Percentiles rank a stretch among this genome's conserved stretches.
These are phyloP conservation scores for Sarcophaga caerulescens DNA, from an alignment of 2,888 invertebrate genomes.

Conservation along the genomic window DNA sequence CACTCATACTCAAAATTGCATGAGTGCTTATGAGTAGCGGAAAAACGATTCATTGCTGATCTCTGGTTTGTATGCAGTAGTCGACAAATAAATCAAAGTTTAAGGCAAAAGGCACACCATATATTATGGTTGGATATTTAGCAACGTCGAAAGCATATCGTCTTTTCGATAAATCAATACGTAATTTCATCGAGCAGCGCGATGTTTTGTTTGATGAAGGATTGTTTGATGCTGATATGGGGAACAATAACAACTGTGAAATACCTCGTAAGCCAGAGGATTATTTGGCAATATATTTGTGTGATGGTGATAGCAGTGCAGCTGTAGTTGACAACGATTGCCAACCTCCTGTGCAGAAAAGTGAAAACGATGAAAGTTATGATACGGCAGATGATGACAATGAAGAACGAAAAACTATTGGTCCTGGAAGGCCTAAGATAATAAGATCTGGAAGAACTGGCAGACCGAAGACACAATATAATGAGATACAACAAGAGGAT, in stretches of 20 bases:
- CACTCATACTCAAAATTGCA: too few relatives aligned
- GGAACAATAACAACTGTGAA: neutral
- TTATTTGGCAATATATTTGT: neutral
- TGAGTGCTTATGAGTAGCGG: too few relatives aligned
- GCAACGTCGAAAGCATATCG: conserved; percentile 16
- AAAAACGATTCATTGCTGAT: too few relatives aligned
- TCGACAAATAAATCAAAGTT: neutral
- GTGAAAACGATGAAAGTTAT: conserved; percentile 38
- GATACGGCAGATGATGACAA: too few relatives aligned
- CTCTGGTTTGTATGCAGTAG: conserved; percentile 64
- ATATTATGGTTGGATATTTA: conserved; percentile 27
- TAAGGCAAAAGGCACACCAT: neutral
- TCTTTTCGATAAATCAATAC: neutral
- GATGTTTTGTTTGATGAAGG: conserved; percentile 17
- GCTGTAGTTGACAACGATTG: neutral
- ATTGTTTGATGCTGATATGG: too few relatives aligned
- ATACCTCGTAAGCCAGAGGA: neutral
- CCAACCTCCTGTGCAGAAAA: neutral
- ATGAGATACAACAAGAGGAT: neutral
- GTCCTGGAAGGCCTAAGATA: too few relatives aligned
- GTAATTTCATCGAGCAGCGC: conserved; percentile 10
- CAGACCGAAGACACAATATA: conserved; percentile 7
- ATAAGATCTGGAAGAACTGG: too few relatives aligned
- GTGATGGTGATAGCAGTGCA: neutral
- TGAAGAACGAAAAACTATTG: too few relatives aligned